These are phyloP conservation scores for Sebastes trivittatus DNA, from an alignment of 2,797 vertebrate species.

Conservation along the genomic window DNA sequence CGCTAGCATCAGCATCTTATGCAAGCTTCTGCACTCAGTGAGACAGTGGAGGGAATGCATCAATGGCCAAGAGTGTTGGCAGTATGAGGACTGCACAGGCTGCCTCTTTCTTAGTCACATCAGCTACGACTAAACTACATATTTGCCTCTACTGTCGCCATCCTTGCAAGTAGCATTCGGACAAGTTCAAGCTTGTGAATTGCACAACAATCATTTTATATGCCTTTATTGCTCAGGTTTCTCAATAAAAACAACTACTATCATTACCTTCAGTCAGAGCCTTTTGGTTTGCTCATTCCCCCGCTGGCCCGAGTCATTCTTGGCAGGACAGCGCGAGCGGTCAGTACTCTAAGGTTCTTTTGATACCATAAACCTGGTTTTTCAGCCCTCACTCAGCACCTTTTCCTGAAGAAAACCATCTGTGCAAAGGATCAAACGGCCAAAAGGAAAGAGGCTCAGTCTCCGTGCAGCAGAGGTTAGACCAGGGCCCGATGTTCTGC, in stretches of 20 bases:
- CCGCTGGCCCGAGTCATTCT: not conserved
- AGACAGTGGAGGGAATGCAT: not conserved
- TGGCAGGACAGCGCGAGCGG: conserved; percentile 8
- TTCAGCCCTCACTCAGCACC: conserved; percentile 68
- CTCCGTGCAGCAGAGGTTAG: conserved; percentile 37
- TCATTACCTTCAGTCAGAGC: conserved; percentile 4
- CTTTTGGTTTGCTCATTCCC: conserved; percentile 35
- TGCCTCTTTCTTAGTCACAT: not conserved
- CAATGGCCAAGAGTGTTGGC: not conserved
- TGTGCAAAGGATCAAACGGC: conserved; percentile 70
- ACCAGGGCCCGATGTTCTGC: conserved; percentile 27
- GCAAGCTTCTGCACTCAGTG: not conserved
- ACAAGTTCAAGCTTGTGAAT: not conserved
- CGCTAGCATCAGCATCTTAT: not conserved
- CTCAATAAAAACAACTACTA: conserved; percentile 8
- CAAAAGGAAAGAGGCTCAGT: conserved; percentile 38
- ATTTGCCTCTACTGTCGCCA: not conserved
- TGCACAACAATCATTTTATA: not conserved
- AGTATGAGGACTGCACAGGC: not conserved
- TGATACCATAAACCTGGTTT: conserved; percentile 61
- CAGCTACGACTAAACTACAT: not conserved
- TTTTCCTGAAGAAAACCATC: conserved; percentile 70
- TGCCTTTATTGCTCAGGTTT: not conserved
- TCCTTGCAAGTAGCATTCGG: not conserved
- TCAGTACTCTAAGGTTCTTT: conserved; percentile 29